These are phyloP conservation scores for Tethea ocularis DNA, from an alignment of 2,888 invertebrate genomes.

Conservation along the genomic window DNA sequence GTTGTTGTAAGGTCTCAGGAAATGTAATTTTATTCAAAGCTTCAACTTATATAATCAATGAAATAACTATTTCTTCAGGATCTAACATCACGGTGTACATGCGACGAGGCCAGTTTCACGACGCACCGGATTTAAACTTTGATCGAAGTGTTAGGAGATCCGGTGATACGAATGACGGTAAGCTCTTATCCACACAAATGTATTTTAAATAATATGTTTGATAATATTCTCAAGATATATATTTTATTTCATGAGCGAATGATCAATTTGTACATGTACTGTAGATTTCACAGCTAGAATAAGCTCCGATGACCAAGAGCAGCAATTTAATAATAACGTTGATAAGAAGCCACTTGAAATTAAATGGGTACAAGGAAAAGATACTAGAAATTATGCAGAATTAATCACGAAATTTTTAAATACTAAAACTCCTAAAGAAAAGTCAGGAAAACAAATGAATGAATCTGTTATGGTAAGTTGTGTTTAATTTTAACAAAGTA, in stretches of 20 bases:
- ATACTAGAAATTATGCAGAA: constrained; percentile 54
- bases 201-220: too few relatives aligned
- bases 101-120: constrained; percentile 59
- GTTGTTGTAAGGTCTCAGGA: neutral
- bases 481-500: too few relatives aligned
- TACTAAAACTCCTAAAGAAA: neutral
- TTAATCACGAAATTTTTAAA: constrained; percentile 48
- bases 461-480: neutral
- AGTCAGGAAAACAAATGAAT: neutral
- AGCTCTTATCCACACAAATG: neutral
- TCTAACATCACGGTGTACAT: constrained; percentile 58
- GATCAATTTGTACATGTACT: too few relatives aligned
- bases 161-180: constrained; percentile 25
- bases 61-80: constrained; percentile 32
- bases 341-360: constrained; percentile 40
- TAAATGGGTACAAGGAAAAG: constrained; percentile 50
- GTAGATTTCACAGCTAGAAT: constrained; percentile 38
- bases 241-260: too few relatives aligned
- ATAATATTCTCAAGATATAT: too few relatives aligned
- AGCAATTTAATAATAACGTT: constrained; percentile 11
- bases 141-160: constrained; percentile 30
- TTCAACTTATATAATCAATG: too few relatives aligned
- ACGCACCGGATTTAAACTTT: constrained; percentile 36
- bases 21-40: too few relatives aligned
- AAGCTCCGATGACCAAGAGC: constrained; percentile 39